Base-by-base conservation (phyloP, 2,888 invertebrate species). In the Platycheirus albimanus region DNA sequence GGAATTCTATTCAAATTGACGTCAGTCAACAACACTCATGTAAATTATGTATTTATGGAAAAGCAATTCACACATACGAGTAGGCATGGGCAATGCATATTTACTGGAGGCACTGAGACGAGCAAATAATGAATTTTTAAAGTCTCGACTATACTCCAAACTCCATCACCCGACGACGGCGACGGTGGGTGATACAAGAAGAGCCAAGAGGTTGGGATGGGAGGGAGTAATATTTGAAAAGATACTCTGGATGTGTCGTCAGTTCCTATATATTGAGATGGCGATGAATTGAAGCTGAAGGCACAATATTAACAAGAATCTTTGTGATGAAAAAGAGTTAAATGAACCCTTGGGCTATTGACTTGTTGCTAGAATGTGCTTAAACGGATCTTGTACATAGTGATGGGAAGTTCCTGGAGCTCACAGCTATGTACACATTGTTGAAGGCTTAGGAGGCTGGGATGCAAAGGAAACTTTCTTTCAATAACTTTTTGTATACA, bases 321-420 rank as follows among this genome's bases (percentile, higher is more conserved):
- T 72, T 51, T 77, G 54, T 77, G 72, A 67, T 67, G 66, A 67
- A 30, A 51, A 41, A 77, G 54, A 72, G 81, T 83, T 83, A 83
- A 83, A 77, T 83, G 81, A 83, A 83, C 81, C 81, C 81, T 63
- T 67, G 28, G 81, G 81, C 66, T 83, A 77, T 83, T 83, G 81
- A 83, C 81, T 77, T 83, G 81, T 77, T 83, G 77, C 81, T 63
- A 45, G 66, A 69, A 67, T 77, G 54, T 19, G 30, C 71, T 64
- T 81, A 70, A 76, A 71, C 66, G 61, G 30, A 75, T 75, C 80
- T 76, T 28, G 38, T 24, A 6, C n/a, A 11, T n/a, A 7, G 11
- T 10, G 20, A 30, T 52, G 33, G 6, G 20, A 33, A 24, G 10
- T 15, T 19, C 61, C 36, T 64, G n/a, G 28, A 43, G 24, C 28